Conservation (phyloP, 1,140 invertebrate genomes). For the Aleiodes sp. region DNA sequence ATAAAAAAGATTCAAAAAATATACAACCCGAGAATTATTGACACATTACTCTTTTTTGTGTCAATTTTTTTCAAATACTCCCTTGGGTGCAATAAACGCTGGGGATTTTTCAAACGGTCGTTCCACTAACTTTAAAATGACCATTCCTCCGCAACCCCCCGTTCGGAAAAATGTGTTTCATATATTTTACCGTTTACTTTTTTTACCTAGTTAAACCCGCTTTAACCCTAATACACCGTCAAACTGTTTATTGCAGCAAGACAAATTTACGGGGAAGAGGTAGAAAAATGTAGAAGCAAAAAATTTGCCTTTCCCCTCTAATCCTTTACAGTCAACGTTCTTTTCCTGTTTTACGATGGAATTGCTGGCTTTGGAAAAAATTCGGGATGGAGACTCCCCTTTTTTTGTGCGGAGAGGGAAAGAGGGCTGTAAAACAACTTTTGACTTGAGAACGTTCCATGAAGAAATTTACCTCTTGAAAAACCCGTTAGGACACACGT, state of each 20-base stretch:
- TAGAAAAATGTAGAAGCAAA: no score
- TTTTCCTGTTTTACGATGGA: slow-evolving; percentile 27
- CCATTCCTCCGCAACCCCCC: not conserved
- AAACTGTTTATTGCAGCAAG: not conserved
- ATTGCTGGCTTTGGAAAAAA: not conserved
- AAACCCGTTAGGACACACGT: slow-evolving; percentile 1
- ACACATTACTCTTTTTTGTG: no score
- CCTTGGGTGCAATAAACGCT: not conserved
- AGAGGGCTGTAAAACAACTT: not conserved
- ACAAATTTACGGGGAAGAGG: slow-evolving; percentile 25
- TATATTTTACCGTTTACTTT: slow-evolving; percentile 45
- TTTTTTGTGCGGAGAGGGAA: not conserved
- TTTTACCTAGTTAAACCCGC: slow-evolving; percentile 19
- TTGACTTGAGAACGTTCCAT: not conserved
- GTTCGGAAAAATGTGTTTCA: slow-evolving; percentile 16
- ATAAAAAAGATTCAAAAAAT: no score
- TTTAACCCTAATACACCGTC: slow-evolving; percentile 17
- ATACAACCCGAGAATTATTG: no score
- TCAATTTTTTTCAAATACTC: not conserved
- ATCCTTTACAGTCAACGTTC: slow-evolving; percentile 36
- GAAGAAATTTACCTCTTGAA: not conserved
- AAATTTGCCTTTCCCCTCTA: slow-evolving; percentile 15
- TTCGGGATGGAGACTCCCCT: not conserved
- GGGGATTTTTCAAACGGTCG: slow-evolving; percentile 7
- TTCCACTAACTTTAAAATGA: slow-evolving; percentile 37